Percentiles rank a stretch among this genome's conserved stretches.
Conservation (phyloP, 2,888 invertebrate genomes). For the Cerceris rybyensis region DNA sequence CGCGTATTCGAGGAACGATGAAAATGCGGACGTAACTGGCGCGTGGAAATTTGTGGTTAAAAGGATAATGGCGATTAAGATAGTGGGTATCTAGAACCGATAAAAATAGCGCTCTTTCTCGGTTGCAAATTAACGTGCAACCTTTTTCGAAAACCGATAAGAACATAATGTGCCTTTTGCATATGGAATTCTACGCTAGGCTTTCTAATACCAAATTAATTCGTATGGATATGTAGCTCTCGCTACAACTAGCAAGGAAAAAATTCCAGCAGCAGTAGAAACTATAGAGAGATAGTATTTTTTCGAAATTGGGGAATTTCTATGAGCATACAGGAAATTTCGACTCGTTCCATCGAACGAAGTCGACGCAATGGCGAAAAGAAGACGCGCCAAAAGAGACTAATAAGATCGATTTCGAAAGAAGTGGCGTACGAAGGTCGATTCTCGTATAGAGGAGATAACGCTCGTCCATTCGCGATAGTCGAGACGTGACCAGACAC, state of each 20-base stretch:
- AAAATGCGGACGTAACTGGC: not conserved
- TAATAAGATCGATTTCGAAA: slow-evolving; percentile 28
- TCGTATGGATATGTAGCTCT: not conserved
- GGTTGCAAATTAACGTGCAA: too few relatives aligned
- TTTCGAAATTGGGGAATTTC: too few relatives aligned
- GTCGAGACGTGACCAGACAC: slow-evolving; percentile 46
- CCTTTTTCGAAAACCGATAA: too few relatives aligned
- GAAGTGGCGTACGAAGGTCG: slow-evolving; percentile 54
- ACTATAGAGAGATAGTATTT: too few relatives aligned
- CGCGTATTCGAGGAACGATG: not conserved
- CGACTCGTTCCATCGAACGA: too few relatives aligned
- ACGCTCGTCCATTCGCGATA: slow-evolving; percentile 47
- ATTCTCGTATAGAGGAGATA: slow-evolving; percentile 33
- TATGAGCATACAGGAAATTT: too few relatives aligned
- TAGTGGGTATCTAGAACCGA: not conserved
- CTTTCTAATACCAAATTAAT: not conserved
- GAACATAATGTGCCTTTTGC: too few relatives aligned
- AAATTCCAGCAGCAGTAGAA: too few relatives aligned
- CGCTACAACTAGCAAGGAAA: not conserved
- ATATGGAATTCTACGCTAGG: too few relatives aligned
- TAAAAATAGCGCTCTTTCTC: not conserved
- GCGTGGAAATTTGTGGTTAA: not conserved
- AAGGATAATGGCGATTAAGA: not conserved
- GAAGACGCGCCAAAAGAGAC: slow-evolving; percentile 12
- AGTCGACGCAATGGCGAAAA: not conserved